phyloP scores from a whole-genome alignment of 2,797 vertebrate genomes.

The Octomys mimax region DNA sequence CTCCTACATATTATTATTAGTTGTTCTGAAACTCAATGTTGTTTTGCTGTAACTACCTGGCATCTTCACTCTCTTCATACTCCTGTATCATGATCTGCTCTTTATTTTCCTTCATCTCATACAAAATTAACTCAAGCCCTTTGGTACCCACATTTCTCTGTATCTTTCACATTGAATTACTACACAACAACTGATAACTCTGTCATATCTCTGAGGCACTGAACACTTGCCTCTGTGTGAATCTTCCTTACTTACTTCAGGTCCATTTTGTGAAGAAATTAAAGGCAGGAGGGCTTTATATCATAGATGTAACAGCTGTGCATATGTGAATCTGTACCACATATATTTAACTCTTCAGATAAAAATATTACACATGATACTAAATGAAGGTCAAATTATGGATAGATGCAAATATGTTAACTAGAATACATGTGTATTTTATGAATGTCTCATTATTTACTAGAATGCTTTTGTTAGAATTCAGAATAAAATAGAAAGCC shows the following conservation, averaged over 20 bases:
- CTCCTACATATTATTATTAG: background rate
- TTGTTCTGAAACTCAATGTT: background rate
- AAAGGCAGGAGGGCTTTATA: background rate
- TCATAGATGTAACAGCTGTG: background rate
- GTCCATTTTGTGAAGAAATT: constrained; percentile 49
- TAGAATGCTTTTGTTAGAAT: background rate
- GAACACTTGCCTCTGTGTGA: background rate
- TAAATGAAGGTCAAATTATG: background rate
- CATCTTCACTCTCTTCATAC: background rate
- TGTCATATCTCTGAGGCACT: background rate
- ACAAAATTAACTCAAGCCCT: background rate
- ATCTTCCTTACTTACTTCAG: background rate
- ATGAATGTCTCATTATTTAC: background rate
- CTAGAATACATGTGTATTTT: background rate
- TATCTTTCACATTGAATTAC: background rate
- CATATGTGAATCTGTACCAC: background rate
- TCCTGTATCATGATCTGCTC: background rate
- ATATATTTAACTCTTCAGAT: constrained; percentile 22
- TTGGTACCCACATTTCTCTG: background rate
- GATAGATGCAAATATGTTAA: background rate
- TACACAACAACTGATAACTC: background rate
- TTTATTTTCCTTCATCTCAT: background rate
- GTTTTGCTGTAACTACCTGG: background rate
- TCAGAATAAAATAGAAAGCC: background rate
- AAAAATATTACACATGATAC: background rate